Percentiles rank a stretch among this genome's conserved stretches.
Evolutionary conservation across 92 coral and sea anemone species (phyloP).

Genomic region (Parazoanthus swiftii): DNA sequence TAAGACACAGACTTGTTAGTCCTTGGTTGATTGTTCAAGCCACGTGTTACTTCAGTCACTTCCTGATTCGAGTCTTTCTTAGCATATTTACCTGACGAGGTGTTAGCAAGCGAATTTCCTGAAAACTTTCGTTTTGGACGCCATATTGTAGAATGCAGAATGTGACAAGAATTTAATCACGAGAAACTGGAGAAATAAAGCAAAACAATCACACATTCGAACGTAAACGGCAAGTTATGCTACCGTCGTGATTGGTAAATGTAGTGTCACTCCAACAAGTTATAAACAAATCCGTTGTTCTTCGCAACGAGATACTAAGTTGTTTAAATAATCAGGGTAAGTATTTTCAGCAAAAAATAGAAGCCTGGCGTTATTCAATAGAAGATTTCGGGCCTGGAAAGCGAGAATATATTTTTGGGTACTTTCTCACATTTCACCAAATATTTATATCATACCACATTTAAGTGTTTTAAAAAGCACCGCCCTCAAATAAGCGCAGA

Average conservation of each 20-base stretch:
- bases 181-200: slow-evolving; percentile 14
- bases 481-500: no score
- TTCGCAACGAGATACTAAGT: no score
- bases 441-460: background rate
- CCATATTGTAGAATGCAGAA: slow-evolving; percentile 3
- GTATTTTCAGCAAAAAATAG: background rate
- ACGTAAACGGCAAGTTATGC: background rate
- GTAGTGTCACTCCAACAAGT: background rate
- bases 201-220: slow-evolving; percentile 1
- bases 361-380: background rate
- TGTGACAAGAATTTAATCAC: slow-evolving; percentile 1
- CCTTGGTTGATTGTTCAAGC: background rate
- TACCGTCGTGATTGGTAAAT: background rate
- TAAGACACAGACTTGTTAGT: slow-evolving; percentile 6
- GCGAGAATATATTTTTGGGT: background rate
- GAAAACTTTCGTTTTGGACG: slow-evolving; percentile 35
- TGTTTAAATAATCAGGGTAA: background rate
- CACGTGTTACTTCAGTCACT: background rate
- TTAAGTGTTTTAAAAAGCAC: no score
- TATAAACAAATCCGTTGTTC: no score
- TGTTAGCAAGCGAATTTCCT: slow-evolving; percentile 28
- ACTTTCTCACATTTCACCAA: background rate
- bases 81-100: background rate
- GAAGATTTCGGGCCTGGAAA: background rate
- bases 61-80: background rate